These are phyloP conservation scores for Amphimedon queenslandica DNA, from an alignment of 37 sponge, comb jelly and placozoan species.

Conservation along the genomic window DNA sequence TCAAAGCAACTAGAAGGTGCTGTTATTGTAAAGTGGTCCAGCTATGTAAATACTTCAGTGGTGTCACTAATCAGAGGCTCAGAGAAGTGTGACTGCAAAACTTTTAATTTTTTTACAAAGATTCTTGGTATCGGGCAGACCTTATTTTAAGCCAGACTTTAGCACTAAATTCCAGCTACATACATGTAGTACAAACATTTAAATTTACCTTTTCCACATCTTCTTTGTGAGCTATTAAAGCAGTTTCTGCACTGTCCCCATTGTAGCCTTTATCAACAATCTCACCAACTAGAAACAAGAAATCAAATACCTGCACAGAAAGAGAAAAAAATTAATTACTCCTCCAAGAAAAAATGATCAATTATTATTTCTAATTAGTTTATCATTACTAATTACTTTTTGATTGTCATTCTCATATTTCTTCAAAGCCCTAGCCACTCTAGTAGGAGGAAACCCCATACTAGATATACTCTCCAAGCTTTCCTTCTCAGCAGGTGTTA, in stretches of 20 bases:
- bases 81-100: too few relatives aligned
- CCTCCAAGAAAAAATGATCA: neutral
- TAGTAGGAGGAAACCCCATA: conserved; percentile 66
- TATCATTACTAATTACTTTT: conserved; percentile 37
- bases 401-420: conserved; percentile 32
- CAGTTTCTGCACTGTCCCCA: conserved; percentile 72
- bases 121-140: too few relatives aligned
- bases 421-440: conserved; percentile 60
- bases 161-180: too few relatives aligned
- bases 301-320: conserved; percentile 50
- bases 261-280: conserved; percentile 45
- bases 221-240: conserved; percentile 37
- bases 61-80: too few relatives aligned
- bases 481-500: conserved; percentile 22
- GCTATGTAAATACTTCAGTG: too few relatives aligned
- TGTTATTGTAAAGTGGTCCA: too few relatives aligned
- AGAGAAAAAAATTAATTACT: neutral
- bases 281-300: conserved; percentile 53
- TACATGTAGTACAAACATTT: too few relatives aligned
- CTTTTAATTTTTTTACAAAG: too few relatives aligned
- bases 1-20: too few relatives aligned
- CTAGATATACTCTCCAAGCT: conserved; percentile 28
- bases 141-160: too few relatives aligned
- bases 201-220: conserved; percentile 39
- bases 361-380: neutral